These are phyloP conservation scores for Lochmaea capreae DNA, from an alignment of 2,888 invertebrate species.

Conservation along the genomic window DNA sequence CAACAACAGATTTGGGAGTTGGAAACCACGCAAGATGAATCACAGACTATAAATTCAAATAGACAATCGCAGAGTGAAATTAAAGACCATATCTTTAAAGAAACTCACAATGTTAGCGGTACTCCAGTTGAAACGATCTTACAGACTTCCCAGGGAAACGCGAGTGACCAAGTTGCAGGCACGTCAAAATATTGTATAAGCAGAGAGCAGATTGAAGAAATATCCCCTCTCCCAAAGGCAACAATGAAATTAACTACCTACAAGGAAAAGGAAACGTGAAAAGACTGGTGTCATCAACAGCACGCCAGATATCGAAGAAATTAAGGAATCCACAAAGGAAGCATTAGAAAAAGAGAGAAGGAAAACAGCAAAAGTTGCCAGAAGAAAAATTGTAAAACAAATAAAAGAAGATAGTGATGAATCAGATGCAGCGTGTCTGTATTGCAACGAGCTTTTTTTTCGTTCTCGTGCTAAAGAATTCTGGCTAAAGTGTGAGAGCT, in stretches of 20 bases:
- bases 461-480: constrained; percentile 23
- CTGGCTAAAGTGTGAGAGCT: constrained; percentile 21
- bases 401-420: constrained; percentile 20
- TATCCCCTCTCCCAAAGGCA: not conserved
- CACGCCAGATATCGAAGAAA: constrained; percentile 24
- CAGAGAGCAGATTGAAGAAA: not conserved
- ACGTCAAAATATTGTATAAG: not conserved
- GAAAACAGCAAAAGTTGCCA: constrained; percentile 21
- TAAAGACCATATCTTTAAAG: not conserved
- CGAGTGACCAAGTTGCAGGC: not conserved
- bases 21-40: not conserved
- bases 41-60: constrained; percentile 9
- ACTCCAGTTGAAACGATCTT: not conserved
- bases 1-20: constrained; percentile 9
- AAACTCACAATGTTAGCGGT: not conserved
- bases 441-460: constrained; percentile 34
- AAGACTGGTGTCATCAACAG: constrained; percentile 21
- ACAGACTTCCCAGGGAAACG: not conserved
- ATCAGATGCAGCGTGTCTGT: constrained; percentile 28
- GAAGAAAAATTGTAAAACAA: constrained; percentile 21
- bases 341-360: constrained; percentile 7
- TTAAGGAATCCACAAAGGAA: constrained; percentile 6
- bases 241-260: not conserved
- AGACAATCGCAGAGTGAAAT: constrained; percentile 6
- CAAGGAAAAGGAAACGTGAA: constrained; percentile 12